A percentile compares a stretch with the other conserved stretches of the same genome.
These are phyloP conservation scores for Palythoa caribaeorum DNA, from an alignment of 92 coral and sea anemone genomes.

Conservation along the genomic window DNA sequence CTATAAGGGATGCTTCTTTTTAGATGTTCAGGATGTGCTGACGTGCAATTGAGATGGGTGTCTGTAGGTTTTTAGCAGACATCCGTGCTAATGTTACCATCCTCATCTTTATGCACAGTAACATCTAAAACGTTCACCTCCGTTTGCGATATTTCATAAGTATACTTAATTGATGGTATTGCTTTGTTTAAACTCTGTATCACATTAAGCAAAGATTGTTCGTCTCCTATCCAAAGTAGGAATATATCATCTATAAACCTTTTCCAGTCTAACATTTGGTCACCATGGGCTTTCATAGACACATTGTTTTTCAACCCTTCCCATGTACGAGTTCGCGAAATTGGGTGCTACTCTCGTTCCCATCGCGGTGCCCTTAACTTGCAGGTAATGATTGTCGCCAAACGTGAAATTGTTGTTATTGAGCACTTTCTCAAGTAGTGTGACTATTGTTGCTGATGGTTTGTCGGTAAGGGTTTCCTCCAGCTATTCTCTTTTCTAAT, in stretches of 20 bases:
- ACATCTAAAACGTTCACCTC: constrained; percentile 8
- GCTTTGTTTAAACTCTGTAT: too few relatives aligned
- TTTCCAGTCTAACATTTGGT: neutral
- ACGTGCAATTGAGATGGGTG: constrained; percentile 52
- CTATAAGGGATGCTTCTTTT: too few relatives aligned
- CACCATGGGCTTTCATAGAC: constrained; percentile 34
- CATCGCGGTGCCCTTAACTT: constrained; percentile 19
- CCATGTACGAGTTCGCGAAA: constrained; percentile 53
- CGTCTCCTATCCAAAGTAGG: too few relatives aligned
- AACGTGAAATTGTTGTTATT: constrained; percentile 50
- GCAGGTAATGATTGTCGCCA: constrained; percentile 31
- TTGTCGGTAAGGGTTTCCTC: neutral
- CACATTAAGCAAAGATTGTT: neutral
- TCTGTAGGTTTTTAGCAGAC: constrained; percentile 52
- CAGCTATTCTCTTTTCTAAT: neutral
- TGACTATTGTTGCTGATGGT: constrained; percentile 20
- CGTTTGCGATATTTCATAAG: neutral
- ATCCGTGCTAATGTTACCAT: constrained; percentile 52
- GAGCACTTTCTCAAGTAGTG: constrained; percentile 46
- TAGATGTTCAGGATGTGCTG: constrained; percentile 48
- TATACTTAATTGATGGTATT: too few relatives aligned
- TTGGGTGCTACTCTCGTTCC: too few relatives aligned
- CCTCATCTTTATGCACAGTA: too few relatives aligned
- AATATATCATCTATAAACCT: too few relatives aligned
- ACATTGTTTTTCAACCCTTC: constrained; percentile 47